Base-by-base conservation (phyloP, 2,797 vertebrate genomes). In the Delichon dasypus region DNA sequence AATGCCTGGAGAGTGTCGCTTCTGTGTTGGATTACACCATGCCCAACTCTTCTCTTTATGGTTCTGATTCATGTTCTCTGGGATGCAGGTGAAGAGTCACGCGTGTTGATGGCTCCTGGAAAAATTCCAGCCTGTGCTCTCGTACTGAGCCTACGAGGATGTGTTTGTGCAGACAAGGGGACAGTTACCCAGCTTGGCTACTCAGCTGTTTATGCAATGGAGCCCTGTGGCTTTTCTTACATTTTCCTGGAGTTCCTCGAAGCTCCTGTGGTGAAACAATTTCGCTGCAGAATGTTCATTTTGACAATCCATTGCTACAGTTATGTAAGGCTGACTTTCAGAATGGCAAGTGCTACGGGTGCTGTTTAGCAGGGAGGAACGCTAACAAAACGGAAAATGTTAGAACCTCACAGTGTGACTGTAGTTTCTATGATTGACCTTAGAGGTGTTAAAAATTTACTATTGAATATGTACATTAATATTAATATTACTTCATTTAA, bases 71-170 rank as follows among this genome's bases (percentile, higher is more conserved):
- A n/a, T 61, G 54, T 32, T 68, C n/a, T 61, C 72, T 76, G 16
- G 47, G 64, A 45, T 25, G 40, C 47, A 61, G 54, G 62, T 53
- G 20, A 45, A 22, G 38, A 53, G 9, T 27, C 38, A 53, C 3
- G 5, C 7, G n/a, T 23, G 27, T 8, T 27, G 72, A 47, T 11
- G 29, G 29, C 45, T 13, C 38, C 22, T 20, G 40, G 22, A 68
- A n/a, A 45, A n/a, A n/a, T 44, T 53, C 54, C 71, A 58, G 71
- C 25, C 29, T 9, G 27, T 23, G 54, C 45, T n/a, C 72, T 53
- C 2, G 1, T 32, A 29, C 13, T n/a, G 23, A 27, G 38, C n/a
- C 40, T 12, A 51, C 29, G 19, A 40, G 2, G 4, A 7, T 3
- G 5, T 21, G 20, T 34, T 18, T 3, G 4, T 11, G 40, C 7